These are phyloP conservation scores for Pseudachorutes palmiensis DNA, from an alignment of 1,140 invertebrate species.

Conservation along the genomic window DNA sequence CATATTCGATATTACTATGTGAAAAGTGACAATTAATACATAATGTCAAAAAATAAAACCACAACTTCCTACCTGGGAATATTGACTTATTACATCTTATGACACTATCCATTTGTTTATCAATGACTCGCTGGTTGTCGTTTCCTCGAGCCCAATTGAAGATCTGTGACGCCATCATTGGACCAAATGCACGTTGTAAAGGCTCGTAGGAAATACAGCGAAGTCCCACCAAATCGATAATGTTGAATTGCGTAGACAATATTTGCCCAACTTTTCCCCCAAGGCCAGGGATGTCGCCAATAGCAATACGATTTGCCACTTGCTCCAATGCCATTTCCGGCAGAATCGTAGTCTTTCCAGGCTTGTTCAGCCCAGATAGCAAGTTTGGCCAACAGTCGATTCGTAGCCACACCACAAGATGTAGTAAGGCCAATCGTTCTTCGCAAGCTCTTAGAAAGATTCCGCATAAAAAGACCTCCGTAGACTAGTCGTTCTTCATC, in stretches of 20 bases:
- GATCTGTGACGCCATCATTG: neutral
- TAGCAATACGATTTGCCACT: neutral
- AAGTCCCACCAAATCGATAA: too few species aligned
- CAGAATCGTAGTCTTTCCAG: neutral
- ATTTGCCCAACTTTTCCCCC: constrained; percentile 1
- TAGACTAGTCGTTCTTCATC: neutral
- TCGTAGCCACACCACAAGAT: neutral
- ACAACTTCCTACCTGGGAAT: neutral
- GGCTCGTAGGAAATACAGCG: too few species aligned
- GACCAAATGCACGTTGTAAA: too few species aligned
- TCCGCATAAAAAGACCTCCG: neutral
- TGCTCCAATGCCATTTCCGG: neutral
- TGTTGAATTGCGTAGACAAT: too few species aligned
- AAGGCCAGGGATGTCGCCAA: constrained; percentile 2
- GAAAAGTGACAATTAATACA: too few species aligned
- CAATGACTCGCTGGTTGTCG: neutral
- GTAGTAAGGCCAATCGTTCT: neutral
- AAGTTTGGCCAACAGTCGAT: constrained; percentile 10
- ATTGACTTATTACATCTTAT: neutral
- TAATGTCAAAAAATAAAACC: too few species aligned
- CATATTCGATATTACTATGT: too few species aligned
- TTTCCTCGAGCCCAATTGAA: neutral
- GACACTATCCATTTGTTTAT: neutral
- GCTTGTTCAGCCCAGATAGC: constrained; percentile 7
- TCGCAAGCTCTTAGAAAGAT: neutral